These are phyloP conservation scores for Coccyzus lansbergi DNA, from an alignment of 2,797 vertebrate species.

Conservation along the genomic window DNA sequence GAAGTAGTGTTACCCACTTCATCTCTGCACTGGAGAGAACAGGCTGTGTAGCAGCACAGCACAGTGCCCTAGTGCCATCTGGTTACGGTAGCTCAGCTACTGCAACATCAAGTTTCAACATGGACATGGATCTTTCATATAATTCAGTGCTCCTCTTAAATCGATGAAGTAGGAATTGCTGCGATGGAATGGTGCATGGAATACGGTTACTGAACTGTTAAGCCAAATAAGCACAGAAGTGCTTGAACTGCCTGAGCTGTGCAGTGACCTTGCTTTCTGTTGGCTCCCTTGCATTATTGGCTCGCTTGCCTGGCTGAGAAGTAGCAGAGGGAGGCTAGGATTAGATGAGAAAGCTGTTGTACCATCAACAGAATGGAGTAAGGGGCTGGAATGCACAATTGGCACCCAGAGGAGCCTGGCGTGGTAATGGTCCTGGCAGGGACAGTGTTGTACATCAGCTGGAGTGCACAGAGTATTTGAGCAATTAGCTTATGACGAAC, in stretches of 20 bases:
- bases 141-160: rapidly evolving
- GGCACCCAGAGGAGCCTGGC: not conserved
- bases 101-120: not conserved
- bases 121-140: rapidly evolving
- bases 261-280: rapidly evolving
- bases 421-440: not conserved
- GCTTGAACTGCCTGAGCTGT: not conserved
- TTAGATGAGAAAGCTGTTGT: not conserved
- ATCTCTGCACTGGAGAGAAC: not conserved
- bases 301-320: not conserved
- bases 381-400: rapidly evolving
- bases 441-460: rapidly evolving
- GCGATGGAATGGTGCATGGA: rapidly evolving
- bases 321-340: too few species aligned
- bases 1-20: rapidly evolving
- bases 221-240: not conserved
- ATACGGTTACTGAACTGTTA: not conserved
- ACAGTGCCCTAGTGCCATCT: not conserved
- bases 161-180: not conserved
- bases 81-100: not conserved
- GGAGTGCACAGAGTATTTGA: not conserved
- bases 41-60: not conserved
- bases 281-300: too few species aligned
- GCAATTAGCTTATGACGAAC: rapidly evolving
- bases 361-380: not conserved